Conservation (phyloP, 2,797 vertebrate genomes). For the Chelidonichthys spinosus region DNA sequence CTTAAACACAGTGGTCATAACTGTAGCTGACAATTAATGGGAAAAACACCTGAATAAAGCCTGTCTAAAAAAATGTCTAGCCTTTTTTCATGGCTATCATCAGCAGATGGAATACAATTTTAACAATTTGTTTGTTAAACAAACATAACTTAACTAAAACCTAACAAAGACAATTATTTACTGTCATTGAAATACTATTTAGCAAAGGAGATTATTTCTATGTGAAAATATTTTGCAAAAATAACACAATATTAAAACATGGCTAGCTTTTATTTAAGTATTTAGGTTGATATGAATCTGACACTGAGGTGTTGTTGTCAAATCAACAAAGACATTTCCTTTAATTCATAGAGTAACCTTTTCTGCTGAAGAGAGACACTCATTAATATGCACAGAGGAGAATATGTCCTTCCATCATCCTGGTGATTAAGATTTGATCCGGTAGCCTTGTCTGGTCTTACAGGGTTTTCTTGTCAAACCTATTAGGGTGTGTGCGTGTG, state of each 20-base stretch:
- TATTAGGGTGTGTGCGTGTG: constrained; percentile 30
- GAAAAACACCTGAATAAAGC: background rate
- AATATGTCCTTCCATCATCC: constrained; percentile 43
- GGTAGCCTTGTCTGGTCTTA: constrained; percentile 44
- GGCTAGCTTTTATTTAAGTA: background rate
- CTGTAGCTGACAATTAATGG: background rate
- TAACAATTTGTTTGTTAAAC: background rate
- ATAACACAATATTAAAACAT: too few relatives aligned
- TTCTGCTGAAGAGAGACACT: constrained; percentile 19
- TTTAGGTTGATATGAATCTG: background rate
- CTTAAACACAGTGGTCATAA: too few relatives aligned
- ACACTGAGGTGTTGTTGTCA: background rate
- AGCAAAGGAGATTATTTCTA: too few relatives aligned
- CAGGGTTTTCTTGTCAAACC: constrained; percentile 55
- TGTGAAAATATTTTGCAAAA: too few relatives aligned
- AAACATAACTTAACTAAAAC: background rate
- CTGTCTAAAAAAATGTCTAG: background rate
- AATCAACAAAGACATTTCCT: constrained; percentile 10
- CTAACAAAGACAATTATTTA: too few relatives aligned
- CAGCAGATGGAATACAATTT: background rate
- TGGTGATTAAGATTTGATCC: constrained; percentile 63
- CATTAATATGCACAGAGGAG: constrained; percentile 45
- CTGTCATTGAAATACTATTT: background rate
- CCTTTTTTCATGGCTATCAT: background rate
- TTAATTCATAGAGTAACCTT: constrained; percentile 37